A percentile compares a stretch with the other conserved stretches of the same genome.
Conservation (phyloP, 2,113 vertebrate genomes). For the Campylorhamphus procurvoides region DNA sequence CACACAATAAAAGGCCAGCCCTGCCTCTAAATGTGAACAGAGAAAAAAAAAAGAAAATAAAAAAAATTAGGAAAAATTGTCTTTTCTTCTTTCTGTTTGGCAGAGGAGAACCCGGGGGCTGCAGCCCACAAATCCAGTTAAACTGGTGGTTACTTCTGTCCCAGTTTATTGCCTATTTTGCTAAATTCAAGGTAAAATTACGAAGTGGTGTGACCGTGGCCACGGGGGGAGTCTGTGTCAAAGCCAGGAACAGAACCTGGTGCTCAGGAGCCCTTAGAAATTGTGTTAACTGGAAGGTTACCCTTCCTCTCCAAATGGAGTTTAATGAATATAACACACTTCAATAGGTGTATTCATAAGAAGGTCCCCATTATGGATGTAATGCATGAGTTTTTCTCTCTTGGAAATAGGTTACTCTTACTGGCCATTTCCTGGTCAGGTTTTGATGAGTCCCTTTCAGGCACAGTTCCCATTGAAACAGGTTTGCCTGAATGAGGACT, state of each 20-base stretch:
- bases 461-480: conserved; percentile 60
- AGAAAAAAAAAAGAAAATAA: fast-evolving
- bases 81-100: neutral
- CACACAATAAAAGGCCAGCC: neutral
- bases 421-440: conserved; percentile 68
- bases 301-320: conserved; percentile 55
- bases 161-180: neutral
- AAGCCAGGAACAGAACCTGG: neutral
- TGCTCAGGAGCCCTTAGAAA: neutral
- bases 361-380: conserved; percentile 63
- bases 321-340: conserved; percentile 64
- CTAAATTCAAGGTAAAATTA: conserved; percentile 17
- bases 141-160: neutral
- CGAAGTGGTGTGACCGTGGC: fast-evolving
- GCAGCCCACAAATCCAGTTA: neutral
- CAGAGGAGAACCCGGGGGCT: neutral
- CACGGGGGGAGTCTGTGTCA: neutral
- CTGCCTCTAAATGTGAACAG: neutral
- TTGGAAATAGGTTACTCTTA: conserved; percentile 64
- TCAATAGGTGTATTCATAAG: conserved; percentile 61
- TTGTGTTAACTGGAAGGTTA: conserved; percentile 62
- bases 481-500: conserved; percentile 68
- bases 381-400: conserved; percentile 67
- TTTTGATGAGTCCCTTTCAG: conserved; percentile 70
- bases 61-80: neutral